phyloP scores from a whole-genome alignment of 1,140 invertebrate species.

The Plutomurus gul region DNA sequence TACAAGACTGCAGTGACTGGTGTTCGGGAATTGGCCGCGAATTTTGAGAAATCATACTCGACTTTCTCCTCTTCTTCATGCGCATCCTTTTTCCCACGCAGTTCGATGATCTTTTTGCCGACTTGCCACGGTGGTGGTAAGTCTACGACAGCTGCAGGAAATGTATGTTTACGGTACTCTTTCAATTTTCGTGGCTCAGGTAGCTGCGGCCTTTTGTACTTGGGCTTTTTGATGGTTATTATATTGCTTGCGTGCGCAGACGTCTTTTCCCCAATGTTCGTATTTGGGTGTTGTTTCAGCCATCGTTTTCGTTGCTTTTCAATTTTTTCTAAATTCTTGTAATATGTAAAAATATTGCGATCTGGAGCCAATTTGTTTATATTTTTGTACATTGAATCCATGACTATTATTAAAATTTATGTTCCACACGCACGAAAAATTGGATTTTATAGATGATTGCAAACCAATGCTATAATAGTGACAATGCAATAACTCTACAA shows the following conservation, averaged over 20 bases:
- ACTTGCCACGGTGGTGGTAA: neutral
- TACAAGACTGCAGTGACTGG: neutral
- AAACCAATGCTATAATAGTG: too few relatives aligned
- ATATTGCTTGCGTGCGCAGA: neutral
- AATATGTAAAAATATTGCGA: neutral
- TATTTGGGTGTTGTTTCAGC: neutral
- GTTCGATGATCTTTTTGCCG: neutral
- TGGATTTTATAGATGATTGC: too few relatives aligned
- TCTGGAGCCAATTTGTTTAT: neutral
- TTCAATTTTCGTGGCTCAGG: neutral
- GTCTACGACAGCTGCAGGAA: neutral
- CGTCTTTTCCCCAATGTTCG: neutral
- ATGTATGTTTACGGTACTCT: neutral
- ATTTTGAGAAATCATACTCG: neutral
- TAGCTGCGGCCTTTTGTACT: neutral
- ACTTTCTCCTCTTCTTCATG: neutral
- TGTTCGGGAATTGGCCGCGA: neutral
- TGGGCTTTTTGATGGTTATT: neutral
- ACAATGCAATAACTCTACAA: too few relatives aligned
- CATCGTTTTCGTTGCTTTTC: neutral
- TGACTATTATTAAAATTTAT: too few relatives aligned
- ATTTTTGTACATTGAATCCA: neutral
- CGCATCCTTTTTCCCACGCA: neutral
- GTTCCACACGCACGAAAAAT: too few relatives aligned
- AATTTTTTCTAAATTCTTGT: neutral